Conservation (phyloP, 2,113 vertebrate genomes). For the Circaetus gallicus region DNA sequence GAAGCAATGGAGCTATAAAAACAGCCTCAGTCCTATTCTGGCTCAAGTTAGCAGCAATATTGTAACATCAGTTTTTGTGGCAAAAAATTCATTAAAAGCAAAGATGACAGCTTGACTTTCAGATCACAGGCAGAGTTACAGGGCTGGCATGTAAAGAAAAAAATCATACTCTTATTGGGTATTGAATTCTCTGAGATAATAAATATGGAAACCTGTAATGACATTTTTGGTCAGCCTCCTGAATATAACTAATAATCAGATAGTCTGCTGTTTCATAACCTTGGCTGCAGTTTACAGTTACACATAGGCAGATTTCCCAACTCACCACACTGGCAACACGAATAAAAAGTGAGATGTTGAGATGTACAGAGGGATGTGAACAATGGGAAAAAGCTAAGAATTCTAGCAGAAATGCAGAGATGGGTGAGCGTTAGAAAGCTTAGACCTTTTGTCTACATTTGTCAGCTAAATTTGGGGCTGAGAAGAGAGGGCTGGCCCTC, state of each 20-base stretch:
- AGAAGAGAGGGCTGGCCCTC: neutral
- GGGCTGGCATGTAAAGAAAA: neutral
- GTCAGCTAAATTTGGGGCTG: neutral
- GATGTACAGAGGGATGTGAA: neutral
- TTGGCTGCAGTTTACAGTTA: neutral
- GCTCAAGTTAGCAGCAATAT: neutral
- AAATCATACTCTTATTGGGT: neutral
- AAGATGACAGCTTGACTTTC: slow-evolving; percentile 8
- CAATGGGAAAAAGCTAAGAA: neutral
- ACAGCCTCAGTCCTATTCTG: neutral
- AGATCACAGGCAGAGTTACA: neutral
- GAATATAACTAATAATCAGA: neutral
- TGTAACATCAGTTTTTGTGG: neutral
- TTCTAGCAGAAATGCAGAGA: neutral
- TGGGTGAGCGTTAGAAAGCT: neutral
- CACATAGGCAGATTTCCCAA: neutral
- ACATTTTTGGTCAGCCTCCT: neutral
- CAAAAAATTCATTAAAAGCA: neutral
- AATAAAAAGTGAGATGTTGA: neutral
- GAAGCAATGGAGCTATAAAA: neutral
- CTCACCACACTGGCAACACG: neutral
- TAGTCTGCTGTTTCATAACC: neutral
- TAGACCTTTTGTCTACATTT: neutral
- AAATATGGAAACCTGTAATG: neutral
- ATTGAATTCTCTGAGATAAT: slow-evolving; percentile 13